Evolutionary conservation across 2,888 invertebrate genomes (phyloP), one percentile per base, ranked within the genome.

Genomic region (Biston stratarius): DNA sequence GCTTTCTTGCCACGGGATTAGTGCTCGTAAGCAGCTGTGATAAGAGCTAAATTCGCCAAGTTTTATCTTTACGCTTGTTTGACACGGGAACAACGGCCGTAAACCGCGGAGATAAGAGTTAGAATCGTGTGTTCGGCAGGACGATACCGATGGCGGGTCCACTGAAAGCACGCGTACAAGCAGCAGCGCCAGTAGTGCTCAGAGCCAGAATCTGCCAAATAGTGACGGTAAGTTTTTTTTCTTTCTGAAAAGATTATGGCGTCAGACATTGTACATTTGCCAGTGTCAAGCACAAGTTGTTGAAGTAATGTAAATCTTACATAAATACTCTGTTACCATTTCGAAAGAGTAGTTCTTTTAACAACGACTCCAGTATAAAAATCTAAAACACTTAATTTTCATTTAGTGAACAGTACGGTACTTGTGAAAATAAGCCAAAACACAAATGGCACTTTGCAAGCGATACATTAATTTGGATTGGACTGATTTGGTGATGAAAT

Each of bases 121-220:
- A 36, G 11, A 53, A 15, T 24, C 11, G 53, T 52, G 53, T 61
- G 78, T 74, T 81, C 78, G 55, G n/a, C 83, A 96, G 89, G 96
- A 96, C 79, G 95, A 95, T 77, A 95, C 95, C 34, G 96, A 96
- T 77, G 90, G 86, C 15, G 67, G 58, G 14, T 93, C 94, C 1
- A 87, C 93, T 6, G 92, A 90, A 49, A 92, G 88, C 66, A 89
- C 93, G 0, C 74, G 88, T 15, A 93, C 90, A 58, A 93, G 90
- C 61, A 91, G 90, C 80, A 90, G 90, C 61, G 87, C 89, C 12
- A 91, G 88, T 75, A 91, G 92, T 82, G 92, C 83, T 74, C 95
- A 88, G 75, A 92, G 92, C 69, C 91, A 91, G 76, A 89, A 87
- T 49, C 74, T 94, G 73, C 94, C 94, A 0, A 94, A 87, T 55